Evolutionary conservation across 2,113 vertebrate species (phyloP).

Genomic region (Notothenia coriiceps): DNA sequence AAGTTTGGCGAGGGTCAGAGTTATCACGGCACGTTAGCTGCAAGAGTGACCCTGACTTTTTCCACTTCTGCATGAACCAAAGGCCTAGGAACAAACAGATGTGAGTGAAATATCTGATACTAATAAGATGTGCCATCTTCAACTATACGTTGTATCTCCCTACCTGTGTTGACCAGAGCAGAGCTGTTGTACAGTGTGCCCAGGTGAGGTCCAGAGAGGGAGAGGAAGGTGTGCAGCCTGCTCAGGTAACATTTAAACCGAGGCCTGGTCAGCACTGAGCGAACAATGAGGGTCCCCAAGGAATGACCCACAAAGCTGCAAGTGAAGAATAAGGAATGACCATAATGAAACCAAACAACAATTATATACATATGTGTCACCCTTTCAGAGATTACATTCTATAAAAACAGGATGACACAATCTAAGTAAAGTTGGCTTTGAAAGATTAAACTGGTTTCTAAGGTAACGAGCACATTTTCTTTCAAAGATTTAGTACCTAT

Average conservation of each 20-base stretch:
- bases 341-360: neutral
- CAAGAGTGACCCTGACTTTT: slow-evolving; percentile 96
- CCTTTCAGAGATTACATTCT: neutral
- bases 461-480: neutral
- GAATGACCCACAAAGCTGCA: slow-evolving; percentile 98
- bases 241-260: slow-evolving; percentile 97
- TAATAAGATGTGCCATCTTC: neutral
- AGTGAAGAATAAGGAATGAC: neutral
- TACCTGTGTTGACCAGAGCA: slow-evolving; percentile 98
- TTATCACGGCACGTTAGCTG: slow-evolving; percentile 97
- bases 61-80: slow-evolving; percentile 99
- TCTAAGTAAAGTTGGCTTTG: neutral
- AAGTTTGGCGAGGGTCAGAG: slow-evolving; percentile 97
- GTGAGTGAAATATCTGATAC: neutral
- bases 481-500: neutral
- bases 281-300: slow-evolving; percentile 97
- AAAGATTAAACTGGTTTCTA: neutral
- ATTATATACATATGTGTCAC: neutral
- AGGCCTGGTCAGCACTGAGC: slow-evolving; percentile 95
- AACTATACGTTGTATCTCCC: slow-evolving; percentile 29
- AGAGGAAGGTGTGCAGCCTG: slow-evolving; percentile 97
- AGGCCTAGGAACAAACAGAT: slow-evolving; percentile 84
- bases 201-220: slow-evolving; percentile 97
- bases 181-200: slow-evolving; percentile 99
- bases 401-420: neutral